These are phyloP conservation scores for Willisornis vidua DNA, from an alignment of 2,113 vertebrate species.

Conservation along the genomic window DNA sequence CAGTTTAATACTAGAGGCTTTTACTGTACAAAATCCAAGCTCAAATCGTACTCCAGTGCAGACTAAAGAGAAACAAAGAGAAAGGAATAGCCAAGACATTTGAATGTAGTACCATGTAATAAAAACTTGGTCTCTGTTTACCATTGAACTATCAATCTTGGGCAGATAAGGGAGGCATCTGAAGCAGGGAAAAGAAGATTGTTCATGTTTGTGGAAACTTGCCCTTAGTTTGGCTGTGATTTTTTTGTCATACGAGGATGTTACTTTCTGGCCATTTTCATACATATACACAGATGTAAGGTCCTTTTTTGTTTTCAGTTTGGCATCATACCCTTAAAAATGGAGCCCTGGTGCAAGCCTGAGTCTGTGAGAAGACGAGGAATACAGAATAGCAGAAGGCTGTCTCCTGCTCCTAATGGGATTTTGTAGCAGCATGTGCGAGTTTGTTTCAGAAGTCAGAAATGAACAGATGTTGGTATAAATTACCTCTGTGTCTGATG, in stretches of 20 bases:
- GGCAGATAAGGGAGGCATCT: neutral
- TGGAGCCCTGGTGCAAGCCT: slow-evolving; percentile 41
- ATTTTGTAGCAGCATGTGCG: slow-evolving; percentile 85
- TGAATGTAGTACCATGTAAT: neutral
- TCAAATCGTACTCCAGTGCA: neutral
- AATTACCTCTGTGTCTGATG: slow-evolving; percentile 91
- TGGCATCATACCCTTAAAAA: slow-evolving; percentile 65
- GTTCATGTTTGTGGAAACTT: slow-evolving; percentile 23
- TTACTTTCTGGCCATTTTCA: slow-evolving; percentile 21
- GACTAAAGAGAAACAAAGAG: slow-evolving; percentile 4
- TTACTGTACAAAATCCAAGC: slow-evolving; percentile 1
- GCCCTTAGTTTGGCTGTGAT: neutral
- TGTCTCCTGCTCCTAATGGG: slow-evolving; percentile 80
- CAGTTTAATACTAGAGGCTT: slow-evolving; percentile 5
- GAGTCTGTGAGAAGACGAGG: slow-evolving; percentile 45
- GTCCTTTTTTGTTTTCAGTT: slow-evolving; percentile 21
- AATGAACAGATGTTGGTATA: slow-evolving; percentile 97
- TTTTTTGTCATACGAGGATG: neutral
- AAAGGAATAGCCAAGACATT: slow-evolving; percentile 6
- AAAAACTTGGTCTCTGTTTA: slow-evolving; percentile 6
- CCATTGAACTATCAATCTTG: neutral
- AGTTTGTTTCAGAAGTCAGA: slow-evolving; percentile 89
- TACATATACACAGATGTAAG: slow-evolving; percentile 2
- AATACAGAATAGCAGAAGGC: slow-evolving; percentile 80
- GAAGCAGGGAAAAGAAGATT: neutral